Percentiles rank a stretch among this genome's conserved stretches.
phyloP scores from a whole-genome alignment of 2,113 vertebrate species.

The Tyto alba region DNA sequence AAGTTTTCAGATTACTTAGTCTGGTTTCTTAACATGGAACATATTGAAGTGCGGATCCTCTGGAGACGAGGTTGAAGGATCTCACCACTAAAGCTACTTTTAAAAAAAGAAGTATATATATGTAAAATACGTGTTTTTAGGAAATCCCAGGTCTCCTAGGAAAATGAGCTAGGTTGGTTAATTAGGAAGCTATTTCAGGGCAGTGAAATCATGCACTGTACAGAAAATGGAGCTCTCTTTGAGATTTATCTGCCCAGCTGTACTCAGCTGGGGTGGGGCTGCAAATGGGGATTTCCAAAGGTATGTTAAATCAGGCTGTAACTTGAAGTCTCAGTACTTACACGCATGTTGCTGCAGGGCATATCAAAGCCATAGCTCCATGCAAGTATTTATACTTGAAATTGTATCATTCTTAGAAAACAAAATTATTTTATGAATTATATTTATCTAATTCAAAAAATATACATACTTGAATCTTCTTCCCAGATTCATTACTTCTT shows the following conservation, averaged over 20 bases:
- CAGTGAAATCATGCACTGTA: neutral
- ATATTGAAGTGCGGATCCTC: neutral
- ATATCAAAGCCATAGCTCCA: neutral
- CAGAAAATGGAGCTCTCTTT: neutral
- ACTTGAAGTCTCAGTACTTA: neutral
- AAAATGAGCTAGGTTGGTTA: neutral
- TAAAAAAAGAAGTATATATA: neutral
- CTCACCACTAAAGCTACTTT: neutral
- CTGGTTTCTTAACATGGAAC: neutral
- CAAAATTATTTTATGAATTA: neutral
- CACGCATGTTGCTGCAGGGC: neutral
- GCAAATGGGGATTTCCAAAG: conserved; percentile 9
- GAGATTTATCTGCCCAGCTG: conserved; percentile 57
- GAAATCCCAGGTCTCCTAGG: conserved; percentile 23
- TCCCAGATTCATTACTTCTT: neutral
- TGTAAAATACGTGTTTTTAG: neutral
- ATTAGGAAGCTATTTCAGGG: neutral
- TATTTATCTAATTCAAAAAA: neutral
- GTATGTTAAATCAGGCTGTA: conserved; percentile 21
- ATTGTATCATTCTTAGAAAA: neutral
- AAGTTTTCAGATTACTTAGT: conserved; percentile 3
- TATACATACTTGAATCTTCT: neutral
- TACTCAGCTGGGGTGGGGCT: conserved; percentile 55
- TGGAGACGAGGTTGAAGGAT: conserved; percentile 32
- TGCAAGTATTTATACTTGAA: conserved; percentile 3